Evolutionary conservation across 2,888 invertebrate species (phyloP).

Genomic region (Didymodactylos carnosus): DNA sequence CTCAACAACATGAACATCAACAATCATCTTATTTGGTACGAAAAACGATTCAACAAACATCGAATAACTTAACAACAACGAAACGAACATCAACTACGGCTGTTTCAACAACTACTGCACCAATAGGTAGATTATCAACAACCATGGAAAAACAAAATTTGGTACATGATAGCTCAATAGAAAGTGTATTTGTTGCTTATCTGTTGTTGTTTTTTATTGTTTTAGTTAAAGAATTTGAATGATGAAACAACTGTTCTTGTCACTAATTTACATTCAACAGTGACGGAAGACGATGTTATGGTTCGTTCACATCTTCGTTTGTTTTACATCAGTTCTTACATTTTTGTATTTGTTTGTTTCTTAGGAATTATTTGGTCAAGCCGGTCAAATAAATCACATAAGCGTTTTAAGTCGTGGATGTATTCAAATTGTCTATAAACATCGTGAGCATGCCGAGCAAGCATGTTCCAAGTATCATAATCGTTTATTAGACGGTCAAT

Average conservation of each 20-base stretch:
- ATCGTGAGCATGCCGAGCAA: background rate
- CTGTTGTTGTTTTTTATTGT: too few species aligned
- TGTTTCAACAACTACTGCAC: too few species aligned
- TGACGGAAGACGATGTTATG: background rate
- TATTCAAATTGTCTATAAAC: background rate
- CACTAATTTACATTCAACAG: background rate
- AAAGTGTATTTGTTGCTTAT: too few species aligned
- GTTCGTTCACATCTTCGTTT: background rate
- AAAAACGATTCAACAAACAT: too few species aligned
- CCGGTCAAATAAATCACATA: background rate
- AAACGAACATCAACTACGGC: background rate
- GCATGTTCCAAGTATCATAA: background rate
- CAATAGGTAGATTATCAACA: background rate
- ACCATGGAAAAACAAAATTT: too few species aligned
- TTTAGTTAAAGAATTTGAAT: too few species aligned
- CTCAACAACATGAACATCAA: background rate
- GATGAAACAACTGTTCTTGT: background rate
- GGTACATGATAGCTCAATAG: too few species aligned
- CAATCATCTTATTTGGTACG: background rate
- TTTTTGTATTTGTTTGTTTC: background rate
- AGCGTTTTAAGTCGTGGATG: background rate
- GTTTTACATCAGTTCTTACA: background rate
- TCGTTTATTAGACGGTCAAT: constrained; percentile 1
- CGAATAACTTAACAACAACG: background rate
- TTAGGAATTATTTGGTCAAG: background rate